A percentile compares a stretch with the other conserved stretches of the same genome.
These are phyloP conservation scores for Premnoplex brunnescens DNA, from an alignment of 2,797 vertebrate species.

Conservation along the genomic window DNA sequence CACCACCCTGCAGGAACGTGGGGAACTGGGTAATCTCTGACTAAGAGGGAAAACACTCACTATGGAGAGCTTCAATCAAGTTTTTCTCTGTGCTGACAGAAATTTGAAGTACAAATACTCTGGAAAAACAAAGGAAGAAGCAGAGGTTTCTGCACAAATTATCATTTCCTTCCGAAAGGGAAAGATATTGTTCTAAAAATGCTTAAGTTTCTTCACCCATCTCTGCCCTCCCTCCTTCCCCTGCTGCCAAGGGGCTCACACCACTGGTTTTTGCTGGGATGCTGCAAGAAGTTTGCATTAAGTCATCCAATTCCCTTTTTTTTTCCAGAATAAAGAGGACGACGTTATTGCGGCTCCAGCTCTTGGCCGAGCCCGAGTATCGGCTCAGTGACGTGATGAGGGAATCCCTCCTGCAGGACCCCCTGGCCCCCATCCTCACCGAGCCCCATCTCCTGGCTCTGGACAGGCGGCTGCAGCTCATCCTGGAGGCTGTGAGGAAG, in stretches of 20 bases:
- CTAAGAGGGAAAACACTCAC: not conserved
- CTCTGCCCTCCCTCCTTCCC: not conserved
- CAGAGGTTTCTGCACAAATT: not conserved
- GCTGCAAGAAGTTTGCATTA: not conserved
- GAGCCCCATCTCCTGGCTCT: constrained; percentile 90
- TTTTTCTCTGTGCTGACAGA: not conserved
- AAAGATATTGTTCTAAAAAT: not conserved
- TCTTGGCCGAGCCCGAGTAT: constrained; percentile 81
- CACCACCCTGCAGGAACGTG: not conserved
- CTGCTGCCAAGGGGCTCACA: not conserved
- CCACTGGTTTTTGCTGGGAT: not conserved
- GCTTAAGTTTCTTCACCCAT: not conserved
- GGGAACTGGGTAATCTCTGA: not conserved
- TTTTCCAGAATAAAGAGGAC: constrained; percentile 86
- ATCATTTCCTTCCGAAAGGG: not conserved
- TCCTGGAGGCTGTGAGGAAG: constrained; percentile 79
- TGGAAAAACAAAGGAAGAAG: not conserved
- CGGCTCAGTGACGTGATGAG: constrained; percentile 91
- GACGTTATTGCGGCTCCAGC: constrained; percentile 84
- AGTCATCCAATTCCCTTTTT: not conserved
- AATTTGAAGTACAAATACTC: not conserved
- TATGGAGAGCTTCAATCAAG: not conserved
- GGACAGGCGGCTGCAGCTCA: constrained; percentile 86
- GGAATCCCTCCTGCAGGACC: constrained; percentile 87
- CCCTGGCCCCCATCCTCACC: constrained; percentile 83